phyloP scores from a whole-genome alignment of 2,113 vertebrate genomes.

The Cochlearius cochlearius region DNA sequence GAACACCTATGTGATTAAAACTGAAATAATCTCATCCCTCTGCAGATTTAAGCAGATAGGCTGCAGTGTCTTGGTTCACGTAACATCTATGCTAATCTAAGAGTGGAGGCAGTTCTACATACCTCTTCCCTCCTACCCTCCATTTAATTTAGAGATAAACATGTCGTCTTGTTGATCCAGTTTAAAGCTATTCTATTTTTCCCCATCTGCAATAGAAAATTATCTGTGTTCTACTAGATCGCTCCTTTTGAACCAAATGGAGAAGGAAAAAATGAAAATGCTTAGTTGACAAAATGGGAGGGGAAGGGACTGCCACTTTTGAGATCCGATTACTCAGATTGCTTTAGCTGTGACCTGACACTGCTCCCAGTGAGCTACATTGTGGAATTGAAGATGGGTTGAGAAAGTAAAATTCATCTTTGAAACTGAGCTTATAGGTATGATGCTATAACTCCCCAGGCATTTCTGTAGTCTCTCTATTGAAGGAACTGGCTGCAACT shows the following conservation, averaged over 20 bases:
- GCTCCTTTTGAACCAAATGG: not conserved
- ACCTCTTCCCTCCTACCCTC: not conserved
- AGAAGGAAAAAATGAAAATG: not conserved
- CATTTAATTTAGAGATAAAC: not conserved
- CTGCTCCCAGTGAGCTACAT: not conserved
- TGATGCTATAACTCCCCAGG: not conserved
- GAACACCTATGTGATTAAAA: not conserved
- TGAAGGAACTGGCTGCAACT: not conserved
- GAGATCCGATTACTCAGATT: not conserved
- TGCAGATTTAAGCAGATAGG: not conserved
- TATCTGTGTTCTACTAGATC: not conserved
- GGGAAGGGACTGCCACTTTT: not conserved
- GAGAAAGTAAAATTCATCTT: not conserved
- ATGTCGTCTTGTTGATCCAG: not conserved
- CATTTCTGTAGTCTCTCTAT: not conserved
- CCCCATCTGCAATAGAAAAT: not conserved
- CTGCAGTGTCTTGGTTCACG: not conserved
- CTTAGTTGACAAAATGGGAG: not conserved
- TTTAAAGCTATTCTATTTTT: not conserved
- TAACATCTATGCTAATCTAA: not conserved
- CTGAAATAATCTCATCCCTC: not conserved
- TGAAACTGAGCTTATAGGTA: not conserved
- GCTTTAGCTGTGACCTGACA: not conserved
- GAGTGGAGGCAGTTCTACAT: not conserved
- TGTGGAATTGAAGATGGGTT: not conserved